Base-by-base conservation (phyloP, 2,888 invertebrate species). In the Pemphredon lugubris region DNA sequence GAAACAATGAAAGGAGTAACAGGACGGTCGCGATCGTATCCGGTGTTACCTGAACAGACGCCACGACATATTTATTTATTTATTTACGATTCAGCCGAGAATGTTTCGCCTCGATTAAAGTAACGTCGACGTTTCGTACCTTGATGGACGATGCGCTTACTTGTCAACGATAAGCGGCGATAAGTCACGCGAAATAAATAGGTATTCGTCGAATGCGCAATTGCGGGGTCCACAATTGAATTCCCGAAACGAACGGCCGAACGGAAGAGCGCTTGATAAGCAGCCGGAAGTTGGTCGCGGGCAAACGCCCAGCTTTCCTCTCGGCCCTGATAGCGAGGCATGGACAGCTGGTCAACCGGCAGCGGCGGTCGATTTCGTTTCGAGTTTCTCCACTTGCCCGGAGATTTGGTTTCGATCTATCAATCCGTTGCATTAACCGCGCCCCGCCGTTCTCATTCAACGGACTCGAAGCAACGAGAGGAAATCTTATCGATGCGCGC, bases 241-340 rank as follows among this genome's bases (percentile, higher is more conserved):
- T 79, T 80, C 73, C 76, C 55, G 67, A 61, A 55, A 54, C 53
- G 63, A 63, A 75, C 57, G 64, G 78, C 79, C 80, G 75, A 84
- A 82, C 86, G 87, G 86, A 88, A 86, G 86, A 83, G 77, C 70
- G 75, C 79, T 86, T 88, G 89, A 89, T 89, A 89, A 88, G 83
- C 84, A 67, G 73, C 84, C 86, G 89, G 89, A 89, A 86, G 86
- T 84, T 80, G 83, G 81, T 81, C 84, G 83, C 81, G 74, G 72
- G 71, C 83, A 73, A 83, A 76, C 84, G 79, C 82, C 79, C 77
- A 79, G 84, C 81, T 83, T 84, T 85, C 85, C 84, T 83, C 78
- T 79, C 61, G 60, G 75, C 77, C 4, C 70, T 23, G 70, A 61
- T 84, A 86, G 75, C 77, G 26, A 23, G 51, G 44, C 45, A 20